phyloP scores from a whole-genome alignment of 2,888 invertebrate species.

The Epinotia bilunana region DNA sequence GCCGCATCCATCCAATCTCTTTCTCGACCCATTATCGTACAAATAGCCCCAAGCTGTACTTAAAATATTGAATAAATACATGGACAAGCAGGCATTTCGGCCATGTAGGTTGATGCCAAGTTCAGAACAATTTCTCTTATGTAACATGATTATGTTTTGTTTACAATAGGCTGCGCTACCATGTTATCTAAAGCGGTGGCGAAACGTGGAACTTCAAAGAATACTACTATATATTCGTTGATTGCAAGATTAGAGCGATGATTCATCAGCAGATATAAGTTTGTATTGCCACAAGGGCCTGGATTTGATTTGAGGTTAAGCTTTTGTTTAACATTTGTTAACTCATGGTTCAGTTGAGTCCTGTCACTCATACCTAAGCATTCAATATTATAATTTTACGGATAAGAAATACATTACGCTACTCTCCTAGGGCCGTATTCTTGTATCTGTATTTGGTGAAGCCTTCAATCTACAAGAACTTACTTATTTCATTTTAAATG shows the following conservation, averaged over 20 bases:
- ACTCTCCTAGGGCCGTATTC: too few species aligned
- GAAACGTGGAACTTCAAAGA: constrained; percentile 1
- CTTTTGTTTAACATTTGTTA: constrained; percentile 22
- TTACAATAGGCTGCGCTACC: constrained; percentile 30
- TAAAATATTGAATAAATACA: constrained; percentile 40
- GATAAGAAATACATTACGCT: too few species aligned
- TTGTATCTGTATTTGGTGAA: neutral
- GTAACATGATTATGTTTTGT: constrained; percentile 38
- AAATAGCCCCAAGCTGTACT: constrained; percentile 29
- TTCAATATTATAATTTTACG: neutral
- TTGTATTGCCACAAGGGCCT: constrained; percentile 4
- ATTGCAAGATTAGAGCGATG: neutral
- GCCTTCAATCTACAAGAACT: neutral
- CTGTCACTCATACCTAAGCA: neutral
- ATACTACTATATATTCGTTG: neutral
- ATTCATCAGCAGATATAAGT: constrained; percentile 11
- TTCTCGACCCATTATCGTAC: neutral
- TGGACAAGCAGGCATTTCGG: constrained; percentile 41
- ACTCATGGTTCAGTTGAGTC: constrained; percentile 16
- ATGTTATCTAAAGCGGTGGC: neutral
- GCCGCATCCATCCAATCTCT: constrained; percentile 30
- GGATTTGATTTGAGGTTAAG: constrained; percentile 19
- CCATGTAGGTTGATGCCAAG: constrained; percentile 77
- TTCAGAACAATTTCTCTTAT: constrained; percentile 60
- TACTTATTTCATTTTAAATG: too few species aligned